A percentile compares a stretch with the other conserved stretches of the same genome.
phyloP scores from a whole-genome alignment of 2,888 invertebrate species.

The Odontomyia ornata region DNA sequence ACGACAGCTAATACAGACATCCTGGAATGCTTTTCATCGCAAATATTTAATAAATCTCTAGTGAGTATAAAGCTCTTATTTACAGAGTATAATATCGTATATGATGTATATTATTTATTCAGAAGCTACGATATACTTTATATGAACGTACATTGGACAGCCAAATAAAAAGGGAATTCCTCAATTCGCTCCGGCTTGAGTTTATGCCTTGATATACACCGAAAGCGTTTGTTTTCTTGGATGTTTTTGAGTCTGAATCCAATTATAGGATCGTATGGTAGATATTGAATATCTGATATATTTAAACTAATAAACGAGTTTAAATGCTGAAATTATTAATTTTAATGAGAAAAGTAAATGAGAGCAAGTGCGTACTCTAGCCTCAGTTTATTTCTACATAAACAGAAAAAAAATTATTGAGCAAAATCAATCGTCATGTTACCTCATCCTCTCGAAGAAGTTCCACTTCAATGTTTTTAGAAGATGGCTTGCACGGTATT shows the following conservation, averaged over 20 bases:
- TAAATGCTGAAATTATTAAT: background rate
- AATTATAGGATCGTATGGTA: slow-evolving; percentile 41
- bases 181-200: slow-evolving; percentile 25
- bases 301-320: no score
- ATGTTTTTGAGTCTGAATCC: slow-evolving; percentile 46
- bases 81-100: no score
- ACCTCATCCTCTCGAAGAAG: slow-evolving; percentile 63
- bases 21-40: no score
- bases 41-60: no score
- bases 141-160: slow-evolving; percentile 44
- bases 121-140: background rate
- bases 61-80: no score
- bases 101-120: background rate
- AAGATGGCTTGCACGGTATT: slow-evolving; percentile 73
- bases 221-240: slow-evolving; percentile 27
- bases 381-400: no score
- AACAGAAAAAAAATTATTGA: background rate
- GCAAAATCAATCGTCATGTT: slow-evolving; percentile 45
- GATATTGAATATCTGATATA: background rate
- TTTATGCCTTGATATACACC: slow-evolving; percentile 34
- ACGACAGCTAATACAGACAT: no score
- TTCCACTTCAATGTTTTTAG: slow-evolving; percentile 67
- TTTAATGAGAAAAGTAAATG: background rate
- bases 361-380: background rate
- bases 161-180: slow-evolving; percentile 27